These are phyloP conservation scores for Papilio polytes DNA, from an alignment of 1,140 invertebrate genomes.

Conservation along the genomic window DNA sequence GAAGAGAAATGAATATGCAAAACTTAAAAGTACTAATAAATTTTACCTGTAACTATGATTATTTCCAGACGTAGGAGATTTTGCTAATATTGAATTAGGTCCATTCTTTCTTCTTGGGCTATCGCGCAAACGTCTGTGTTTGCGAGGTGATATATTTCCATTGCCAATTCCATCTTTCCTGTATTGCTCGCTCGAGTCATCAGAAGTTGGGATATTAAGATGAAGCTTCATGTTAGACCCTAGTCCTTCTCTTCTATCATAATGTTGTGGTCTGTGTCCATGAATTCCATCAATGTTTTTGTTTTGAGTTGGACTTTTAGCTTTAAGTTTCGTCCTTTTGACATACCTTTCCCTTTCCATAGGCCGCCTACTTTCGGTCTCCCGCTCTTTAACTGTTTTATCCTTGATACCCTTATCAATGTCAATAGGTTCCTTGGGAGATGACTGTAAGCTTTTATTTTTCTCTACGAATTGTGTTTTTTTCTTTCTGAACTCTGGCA, in stretches of 20 bases:
- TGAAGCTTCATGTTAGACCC: constrained; percentile 80
- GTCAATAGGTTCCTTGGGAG: constrained; percentile 67
- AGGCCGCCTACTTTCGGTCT: constrained; percentile 74
- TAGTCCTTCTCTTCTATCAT: constrained; percentile 71
- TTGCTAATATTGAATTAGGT: constrained; percentile 69
- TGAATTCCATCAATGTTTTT: constrained; percentile 70
- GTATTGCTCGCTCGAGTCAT: constrained; percentile 87
- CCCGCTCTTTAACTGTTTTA: constrained; percentile 81
- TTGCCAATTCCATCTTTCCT: constrained; percentile 80
- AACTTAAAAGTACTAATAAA: constrained; percentile 13
- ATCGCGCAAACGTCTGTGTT: constrained; percentile 86
- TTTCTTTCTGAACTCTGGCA: constrained; percentile 69
- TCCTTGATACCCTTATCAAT: constrained; percentile 79
- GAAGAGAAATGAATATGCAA: background rate
- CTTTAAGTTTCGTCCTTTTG: constrained; percentile 84
- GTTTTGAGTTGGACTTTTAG: constrained; percentile 84
- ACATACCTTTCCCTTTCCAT: constrained; percentile 78
- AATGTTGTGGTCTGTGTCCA: constrained; percentile 61
- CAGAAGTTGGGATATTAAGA: constrained; percentile 86
- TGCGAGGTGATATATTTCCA: constrained; percentile 82
- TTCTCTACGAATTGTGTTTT: constrained; percentile 83
- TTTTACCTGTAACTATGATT: constrained; percentile 69
- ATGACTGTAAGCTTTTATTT: constrained; percentile 83
- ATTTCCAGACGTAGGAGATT: constrained; percentile 79
- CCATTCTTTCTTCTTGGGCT: constrained; percentile 87